Evolutionary conservation across 2,888 invertebrate genomes (phyloP), one percentile per base, ranked within the genome.

Genomic region (Eristalis arbustorum): DNA sequence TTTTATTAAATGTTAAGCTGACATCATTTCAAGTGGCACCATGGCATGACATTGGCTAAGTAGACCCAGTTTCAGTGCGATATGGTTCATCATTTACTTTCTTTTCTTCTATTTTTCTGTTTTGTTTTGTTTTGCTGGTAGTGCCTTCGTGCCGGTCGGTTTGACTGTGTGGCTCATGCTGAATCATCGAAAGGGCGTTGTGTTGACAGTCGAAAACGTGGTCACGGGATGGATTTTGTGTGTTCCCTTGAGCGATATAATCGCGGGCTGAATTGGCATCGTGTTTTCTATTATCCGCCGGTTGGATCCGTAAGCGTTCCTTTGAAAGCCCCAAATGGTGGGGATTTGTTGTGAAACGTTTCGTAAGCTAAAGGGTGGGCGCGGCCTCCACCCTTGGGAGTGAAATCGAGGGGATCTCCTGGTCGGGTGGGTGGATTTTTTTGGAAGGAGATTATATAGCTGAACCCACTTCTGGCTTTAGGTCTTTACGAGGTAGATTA

Each of bases 21-120:
- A 80, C 79, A 80, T 80, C 67, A 80, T 73, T 67, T 74, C 23
- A 74, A 68, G 73, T 68, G 68, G 37, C 73, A 62, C 56, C 23
- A 72, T 67, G 49, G 71, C 78, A 72, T 61, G 79, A 66, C 62
- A 73, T 72, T 64, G 61, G 11, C 61, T 68, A 11, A 37, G 14
- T 23, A 18, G 56, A 28, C 37, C 25, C 37, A 42, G 42, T 62
- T 66, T 61, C 14, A 59, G 56, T 18, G 18, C 18, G 49, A 18
- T 49, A 18, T n/a, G 18, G 8, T 49, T 49, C 4, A n/a, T 14
- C 4, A n/a, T 25, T 42, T 59, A 18, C 4, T 40, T 34, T n/a
- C n/a, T n/a, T n/a, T n/a, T n/a, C n/a, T n/a, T n/a, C n/a, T n/a
- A n/a, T n/a, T n/a, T n/a, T n/a, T n/a, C n/a, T n/a, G n/a, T n/a